Conservation (phyloP, 2,888 invertebrate genomes). For the Bellardia pandia region DNA sequence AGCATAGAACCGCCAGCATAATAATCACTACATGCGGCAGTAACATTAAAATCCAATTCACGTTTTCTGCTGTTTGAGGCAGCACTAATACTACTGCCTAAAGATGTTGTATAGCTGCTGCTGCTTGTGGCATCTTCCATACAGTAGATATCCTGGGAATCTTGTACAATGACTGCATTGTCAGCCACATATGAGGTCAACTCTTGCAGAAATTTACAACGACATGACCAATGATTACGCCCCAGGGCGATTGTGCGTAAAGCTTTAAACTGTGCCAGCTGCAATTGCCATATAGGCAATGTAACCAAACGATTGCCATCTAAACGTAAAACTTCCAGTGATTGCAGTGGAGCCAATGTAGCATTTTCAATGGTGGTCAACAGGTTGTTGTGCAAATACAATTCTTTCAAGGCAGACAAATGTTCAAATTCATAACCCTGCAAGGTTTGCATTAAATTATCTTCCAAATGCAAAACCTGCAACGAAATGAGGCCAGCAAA, state of each 20-base stretch:
- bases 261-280: slow-evolving; percentile 81
- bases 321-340: slow-evolving; percentile 91
- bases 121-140: slow-evolving; percentile 85
- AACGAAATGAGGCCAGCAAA: slow-evolving; percentile 94
- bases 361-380: slow-evolving; percentile 92
- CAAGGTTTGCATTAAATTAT: slow-evolving; percentile 91
- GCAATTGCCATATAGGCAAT: slow-evolving; percentile 91
- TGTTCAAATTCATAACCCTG: slow-evolving; percentile 95
- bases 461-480: slow-evolving; percentile 92
- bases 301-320: slow-evolving; percentile 93
- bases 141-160: slow-evolving; percentile 92
- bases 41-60: slow-evolving; percentile 93
- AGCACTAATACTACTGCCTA: slow-evolving; percentile 29
- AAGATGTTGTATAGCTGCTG: slow-evolving; percentile 21
- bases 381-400: slow-evolving; percentile 94
- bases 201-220: slow-evolving; percentile 94
- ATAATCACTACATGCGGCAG: slow-evolving; percentile 90
- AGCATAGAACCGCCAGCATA: slow-evolving; percentile 91
- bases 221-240: slow-evolving; percentile 95
- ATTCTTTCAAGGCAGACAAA: slow-evolving; percentile 90
- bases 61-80: slow-evolving; percentile 85
- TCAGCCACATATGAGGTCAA: slow-evolving; percentile 93
- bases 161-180: slow-evolving; percentile 92
- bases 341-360: slow-evolving; percentile 90
- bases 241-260: slow-evolving; percentile 86